Evolutionary conservation across 1,140 invertebrate genomes (phyloP), one percentile per base, ranked within the genome.

Genomic region (Papilio machaon): DNA sequence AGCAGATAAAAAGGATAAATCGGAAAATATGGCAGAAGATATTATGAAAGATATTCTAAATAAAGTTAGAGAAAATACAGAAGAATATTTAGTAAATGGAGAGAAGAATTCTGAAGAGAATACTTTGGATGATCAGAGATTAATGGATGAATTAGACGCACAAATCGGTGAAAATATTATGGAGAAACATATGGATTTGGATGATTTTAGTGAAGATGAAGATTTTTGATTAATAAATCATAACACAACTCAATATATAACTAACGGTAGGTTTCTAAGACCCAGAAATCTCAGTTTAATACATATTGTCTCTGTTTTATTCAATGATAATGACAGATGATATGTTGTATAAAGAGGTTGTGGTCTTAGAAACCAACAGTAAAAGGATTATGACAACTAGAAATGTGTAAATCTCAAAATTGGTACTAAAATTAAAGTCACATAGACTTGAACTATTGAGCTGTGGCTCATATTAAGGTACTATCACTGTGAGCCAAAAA

Each of bases 81-180:
- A 80, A 77, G 73, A 75, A 13, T 13, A 83, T 73, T 74, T 19
- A 74, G 75, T 35, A 54, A 79, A 80, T 73, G n/a, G 73, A 82
- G 6, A 80, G 64, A 76, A 38, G 75, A 64, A 23, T 19, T 82
- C 85, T 2, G 85, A 88, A 47, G 87, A 87, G 15, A 67, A 76
- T 13, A 86, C 88, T 49, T 67, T 88, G 5, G 88, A 89, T 19
- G 87, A 90, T 76, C 81, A 73, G 2, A 85, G 82, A 23, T 67
- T 90, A 10, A 89, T 90, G 86, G 84, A 86, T 10, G 90, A 81
- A 2, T 49, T 90, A 30, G 82, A 90, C 10, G 85, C 81, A 17
- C 86, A 91, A 19, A 89, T 90, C 3, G 86, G 81, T 5, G 89
- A 87, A 30, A 82, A 75, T 35, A 35, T 46, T 17, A 54, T 6